Percentiles rank a stretch among this genome's conserved stretches.
These are phyloP conservation scores for Lagocephalus sceleratus DNA, from an alignment of 2,797 vertebrate genomes.

Conservation along the genomic window DNA sequence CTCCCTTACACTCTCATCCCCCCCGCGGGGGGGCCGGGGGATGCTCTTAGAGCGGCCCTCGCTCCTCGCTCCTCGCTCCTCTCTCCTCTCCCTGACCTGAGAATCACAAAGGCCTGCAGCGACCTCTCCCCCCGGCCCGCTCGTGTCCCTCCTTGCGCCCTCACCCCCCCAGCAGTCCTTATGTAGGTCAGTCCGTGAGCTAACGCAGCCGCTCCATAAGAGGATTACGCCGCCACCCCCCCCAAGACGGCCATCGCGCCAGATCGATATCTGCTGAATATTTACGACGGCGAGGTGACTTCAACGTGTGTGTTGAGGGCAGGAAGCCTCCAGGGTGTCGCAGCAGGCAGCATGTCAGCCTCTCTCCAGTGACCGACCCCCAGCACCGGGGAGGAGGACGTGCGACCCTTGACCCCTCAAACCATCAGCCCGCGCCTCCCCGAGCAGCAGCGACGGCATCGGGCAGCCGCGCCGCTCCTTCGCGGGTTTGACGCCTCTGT, in stretches of 20 bases:
- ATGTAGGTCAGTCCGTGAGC: constrained; percentile 67
- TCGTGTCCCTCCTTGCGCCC: constrained; percentile 31
- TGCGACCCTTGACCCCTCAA: too few species aligned
- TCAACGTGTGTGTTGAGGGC: constrained; percentile 3
- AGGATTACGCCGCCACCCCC: constrained; percentile 55
- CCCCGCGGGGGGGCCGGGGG: neutral
- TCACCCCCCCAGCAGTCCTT: constrained; percentile 50
- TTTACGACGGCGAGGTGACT: constrained; percentile 20
- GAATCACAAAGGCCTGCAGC: neutral
- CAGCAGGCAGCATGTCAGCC: too few species aligned
- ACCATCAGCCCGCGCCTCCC: too few species aligned
- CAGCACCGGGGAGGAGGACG: too few species aligned
- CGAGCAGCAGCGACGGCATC: too few species aligned
- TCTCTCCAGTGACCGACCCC: too few species aligned
- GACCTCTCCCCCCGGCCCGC: neutral
- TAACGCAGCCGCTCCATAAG: constrained; percentile 50
- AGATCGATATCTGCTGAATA: constrained; percentile 39
- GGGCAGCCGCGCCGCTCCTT: too few species aligned
- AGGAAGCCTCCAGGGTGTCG: too few species aligned
- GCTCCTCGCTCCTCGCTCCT: constrained; percentile 48
- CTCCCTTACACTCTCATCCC: constrained; percentile 5
- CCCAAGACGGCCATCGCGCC: constrained; percentile 45
- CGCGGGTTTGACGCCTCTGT: neutral
- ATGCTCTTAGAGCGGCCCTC: constrained; percentile 34
- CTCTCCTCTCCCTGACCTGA: constrained; percentile 54